Evolutionary conservation across 2,113 vertebrate genomes (phyloP), one percentile per base, ranked within the genome.

Genomic region (Cettia cetti): DNA sequence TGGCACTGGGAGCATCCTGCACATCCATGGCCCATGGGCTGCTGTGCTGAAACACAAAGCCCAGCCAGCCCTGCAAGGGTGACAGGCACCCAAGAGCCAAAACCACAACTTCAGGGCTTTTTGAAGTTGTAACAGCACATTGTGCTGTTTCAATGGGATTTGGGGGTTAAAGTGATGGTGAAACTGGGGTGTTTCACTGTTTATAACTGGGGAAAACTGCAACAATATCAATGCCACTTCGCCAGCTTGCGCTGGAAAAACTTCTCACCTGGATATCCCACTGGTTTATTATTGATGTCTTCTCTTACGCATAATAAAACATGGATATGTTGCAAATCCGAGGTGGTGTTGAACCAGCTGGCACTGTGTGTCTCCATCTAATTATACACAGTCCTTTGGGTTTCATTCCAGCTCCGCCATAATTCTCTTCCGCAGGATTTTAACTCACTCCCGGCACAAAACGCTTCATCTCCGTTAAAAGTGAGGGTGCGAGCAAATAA

Each of bases 341-440:
- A 75, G 84, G 82, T 49, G 35, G 18, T 19, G 11, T 72, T 70
- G 91, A 77, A 56, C 22, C 77, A 68, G 72, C 68, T 81, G 86
- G 86, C 64, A 71, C 81, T 5, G 11, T 54, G 71, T n/a, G 39
- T 57, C 82, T 92, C 82, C 76, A 35, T 53, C 66, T 77, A 75
- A 91, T 95, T 78, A 74, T 1, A 27, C 15, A 13, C 23, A 60
- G 56, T 61, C 79, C 80, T 89, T 44, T 61, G 68, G 81, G 80
- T 90, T 92, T 88, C n/a, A 21, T 91, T 93, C 89, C 89, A 70
- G 52, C 86, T 50, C 75, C 0, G 2, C 65, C 68, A 22, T 90
- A 35, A 86, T 90, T 96, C 94, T 92, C 76, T 91, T 77, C 82
- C 31, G 27, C 52, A 59, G 65, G 87, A 53, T 86, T 95, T 96